A percentile compares a stretch with the other conserved stretches of the same genome.
Conservation (phyloP, 2,113 vertebrate genomes). For the Terrapene triunguis region DNA sequence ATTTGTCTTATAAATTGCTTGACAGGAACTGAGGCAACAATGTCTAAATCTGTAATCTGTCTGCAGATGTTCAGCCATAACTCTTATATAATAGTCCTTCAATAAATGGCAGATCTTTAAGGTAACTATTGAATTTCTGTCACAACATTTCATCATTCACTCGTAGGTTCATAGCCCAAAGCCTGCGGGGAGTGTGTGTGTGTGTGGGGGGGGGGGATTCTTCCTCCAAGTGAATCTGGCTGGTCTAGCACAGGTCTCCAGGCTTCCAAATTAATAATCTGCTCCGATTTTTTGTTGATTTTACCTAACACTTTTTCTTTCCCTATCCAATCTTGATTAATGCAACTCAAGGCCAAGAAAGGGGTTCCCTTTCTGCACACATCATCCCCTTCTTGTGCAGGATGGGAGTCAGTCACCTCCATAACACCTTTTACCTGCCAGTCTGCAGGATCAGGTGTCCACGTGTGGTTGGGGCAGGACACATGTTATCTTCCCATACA, state of each 20-base stretch:
- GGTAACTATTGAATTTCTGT: constrained; percentile 40
- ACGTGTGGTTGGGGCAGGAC: neutral
- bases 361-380: neutral
- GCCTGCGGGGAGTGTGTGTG: no score
- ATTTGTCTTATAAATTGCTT: constrained; percentile 24
- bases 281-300: neutral
- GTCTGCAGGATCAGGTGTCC: neutral
- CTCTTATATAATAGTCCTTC: neutral
- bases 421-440: neutral
- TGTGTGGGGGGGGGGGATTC: neutral
- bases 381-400: neutral
- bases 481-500: neutral
- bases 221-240: neutral
- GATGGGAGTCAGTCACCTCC: neutral
- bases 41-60: neutral
- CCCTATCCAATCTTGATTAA: neutral
- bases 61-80: constrained; percentile 13
- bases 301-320: neutral
- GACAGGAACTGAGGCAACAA: neutral
- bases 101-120: neutral
- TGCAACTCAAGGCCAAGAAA: neutral
- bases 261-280: neutral
- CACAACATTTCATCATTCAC: constrained; percentile 7
- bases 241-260: neutral
- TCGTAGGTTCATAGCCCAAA: neutral